Evolutionary conservation across 2,888 invertebrate species (phyloP).

Genomic region (Leptogaster cylindrica): DNA sequence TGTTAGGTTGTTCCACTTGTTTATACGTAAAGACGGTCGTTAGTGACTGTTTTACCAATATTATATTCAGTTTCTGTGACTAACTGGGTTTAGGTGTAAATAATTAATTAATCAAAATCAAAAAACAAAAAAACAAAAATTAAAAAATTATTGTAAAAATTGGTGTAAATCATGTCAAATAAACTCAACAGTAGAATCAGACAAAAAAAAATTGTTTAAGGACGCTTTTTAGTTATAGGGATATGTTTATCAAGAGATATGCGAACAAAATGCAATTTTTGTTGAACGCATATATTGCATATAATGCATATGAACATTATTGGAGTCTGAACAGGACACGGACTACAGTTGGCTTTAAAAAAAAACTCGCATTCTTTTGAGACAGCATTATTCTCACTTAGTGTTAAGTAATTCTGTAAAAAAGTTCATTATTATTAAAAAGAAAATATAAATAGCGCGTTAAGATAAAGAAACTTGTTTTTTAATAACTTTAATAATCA

Average conservation of each 20-base stretch:
- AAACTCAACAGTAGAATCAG: too few species aligned
- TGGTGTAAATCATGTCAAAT: too few species aligned
- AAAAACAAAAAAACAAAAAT: too few species aligned
- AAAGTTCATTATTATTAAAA: background rate
- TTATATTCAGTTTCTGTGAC: background rate
- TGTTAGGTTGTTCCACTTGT: too few species aligned
- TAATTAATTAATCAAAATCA: background rate
- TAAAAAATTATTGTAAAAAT: background rate
- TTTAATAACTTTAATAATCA: too few species aligned
- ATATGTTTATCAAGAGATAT: background rate
- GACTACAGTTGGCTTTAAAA: background rate
- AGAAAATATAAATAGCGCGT: background rate
- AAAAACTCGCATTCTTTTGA: background rate
- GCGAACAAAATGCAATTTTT: too few species aligned
- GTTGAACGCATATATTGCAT: too few species aligned
- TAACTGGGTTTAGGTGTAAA: background rate
- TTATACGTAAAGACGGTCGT: too few species aligned
- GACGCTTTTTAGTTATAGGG: constrained; percentile 1
- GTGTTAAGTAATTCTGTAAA: background rate
- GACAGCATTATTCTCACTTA: background rate
- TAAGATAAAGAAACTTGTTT: too few species aligned
- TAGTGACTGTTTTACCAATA: background rate
- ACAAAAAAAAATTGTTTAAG: background rate
- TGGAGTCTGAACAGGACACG: background rate
- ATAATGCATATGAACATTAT: background rate